These are phyloP conservation scores for Salvelinus fontinalis DNA, from an alignment of 2,113 vertebrate species.

Conservation along the genomic window DNA sequence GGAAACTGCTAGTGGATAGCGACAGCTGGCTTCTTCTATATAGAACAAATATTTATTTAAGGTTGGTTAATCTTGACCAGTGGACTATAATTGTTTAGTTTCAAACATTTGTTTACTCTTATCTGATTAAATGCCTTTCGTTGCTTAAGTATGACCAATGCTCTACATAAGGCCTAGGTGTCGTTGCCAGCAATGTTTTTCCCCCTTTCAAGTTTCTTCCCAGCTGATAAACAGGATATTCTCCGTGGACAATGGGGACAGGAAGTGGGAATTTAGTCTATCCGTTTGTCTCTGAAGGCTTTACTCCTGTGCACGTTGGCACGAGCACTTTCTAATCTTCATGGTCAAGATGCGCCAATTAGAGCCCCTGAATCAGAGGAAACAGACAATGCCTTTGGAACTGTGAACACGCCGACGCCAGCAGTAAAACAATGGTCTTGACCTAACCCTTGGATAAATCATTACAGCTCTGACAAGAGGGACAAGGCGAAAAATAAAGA, in stretches of 20 bases:
- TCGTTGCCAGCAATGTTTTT: slow-evolving; percentile 22
- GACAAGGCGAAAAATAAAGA: slow-evolving; percentile 46
- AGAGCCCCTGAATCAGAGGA: slow-evolving; percentile 45
- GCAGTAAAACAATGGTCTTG: slow-evolving; percentile 57
- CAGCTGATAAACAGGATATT: slow-evolving; percentile 69
- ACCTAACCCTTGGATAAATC: slow-evolving; percentile 56
- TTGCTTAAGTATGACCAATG: background rate
- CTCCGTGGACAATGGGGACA: slow-evolving; percentile 60
- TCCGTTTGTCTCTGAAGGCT: slow-evolving; percentile 43
- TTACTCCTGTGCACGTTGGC: slow-evolving; percentile 23
- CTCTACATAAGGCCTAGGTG: background rate
- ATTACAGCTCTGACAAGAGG: slow-evolving; percentile 30
- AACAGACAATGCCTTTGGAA: slow-evolving; percentile 44
- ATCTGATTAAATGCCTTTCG: background rate
- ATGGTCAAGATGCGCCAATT: slow-evolving; percentile 39
- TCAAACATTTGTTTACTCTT: slow-evolving; percentile 37
- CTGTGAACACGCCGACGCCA: slow-evolving; percentile 38
- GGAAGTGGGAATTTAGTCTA: slow-evolving; percentile 56
- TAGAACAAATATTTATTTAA: too few species aligned
- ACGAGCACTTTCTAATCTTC: slow-evolving; percentile 43
- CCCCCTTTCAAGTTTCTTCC: slow-evolving; percentile 32
- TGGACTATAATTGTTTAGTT: background rate
- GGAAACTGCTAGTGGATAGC: background rate
- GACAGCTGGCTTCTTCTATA: background rate
- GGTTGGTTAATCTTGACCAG: background rate